Percentiles rank a stretch among this genome's conserved stretches.
Conservation (phyloP, 2,113 vertebrate species). For the Circaetus gallicus region DNA sequence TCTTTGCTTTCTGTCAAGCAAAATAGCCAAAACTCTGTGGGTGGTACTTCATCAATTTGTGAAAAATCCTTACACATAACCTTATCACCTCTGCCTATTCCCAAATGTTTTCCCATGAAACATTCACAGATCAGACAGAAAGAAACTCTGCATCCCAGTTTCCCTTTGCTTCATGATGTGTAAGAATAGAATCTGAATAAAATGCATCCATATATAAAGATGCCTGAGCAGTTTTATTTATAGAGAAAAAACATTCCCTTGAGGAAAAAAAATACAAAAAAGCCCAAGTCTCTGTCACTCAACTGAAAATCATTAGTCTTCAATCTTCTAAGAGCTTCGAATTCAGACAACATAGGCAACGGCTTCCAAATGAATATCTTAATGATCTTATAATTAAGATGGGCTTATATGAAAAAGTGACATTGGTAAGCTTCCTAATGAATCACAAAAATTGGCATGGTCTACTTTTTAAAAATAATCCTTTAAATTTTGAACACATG, state of each 20-base stretch:
- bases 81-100: conserved; percentile 18
- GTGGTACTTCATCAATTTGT: conserved; percentile 9
- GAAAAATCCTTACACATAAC: conserved; percentile 32
- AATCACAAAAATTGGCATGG: conserved; percentile 52
- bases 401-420: not conserved
- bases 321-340: not conserved
- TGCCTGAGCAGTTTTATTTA: not conserved
- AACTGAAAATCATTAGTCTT: not conserved
- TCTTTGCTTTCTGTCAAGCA: conserved; percentile 62
- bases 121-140: not conserved
- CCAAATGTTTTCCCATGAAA: not conserved
- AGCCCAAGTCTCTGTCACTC: not conserved
- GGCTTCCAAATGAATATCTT: not conserved
- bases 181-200: not conserved
- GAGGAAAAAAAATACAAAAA: not conserved
- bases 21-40: conserved; percentile 36
- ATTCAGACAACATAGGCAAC: not conserved
- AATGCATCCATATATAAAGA: not conserved
- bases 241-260: not conserved
- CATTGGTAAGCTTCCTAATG: conserved; percentile 40
- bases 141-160: not conserved
- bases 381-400: conserved; percentile 15
- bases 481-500: conserved; percentile 26
- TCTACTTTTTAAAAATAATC: conserved; percentile 37
- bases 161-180: not conserved